A percentile compares a stretch with the other conserved stretches of the same genome.
phyloP scores from a whole-genome alignment of 2,113 vertebrate genomes.

The Paramormyrops kingsleyae region DNA sequence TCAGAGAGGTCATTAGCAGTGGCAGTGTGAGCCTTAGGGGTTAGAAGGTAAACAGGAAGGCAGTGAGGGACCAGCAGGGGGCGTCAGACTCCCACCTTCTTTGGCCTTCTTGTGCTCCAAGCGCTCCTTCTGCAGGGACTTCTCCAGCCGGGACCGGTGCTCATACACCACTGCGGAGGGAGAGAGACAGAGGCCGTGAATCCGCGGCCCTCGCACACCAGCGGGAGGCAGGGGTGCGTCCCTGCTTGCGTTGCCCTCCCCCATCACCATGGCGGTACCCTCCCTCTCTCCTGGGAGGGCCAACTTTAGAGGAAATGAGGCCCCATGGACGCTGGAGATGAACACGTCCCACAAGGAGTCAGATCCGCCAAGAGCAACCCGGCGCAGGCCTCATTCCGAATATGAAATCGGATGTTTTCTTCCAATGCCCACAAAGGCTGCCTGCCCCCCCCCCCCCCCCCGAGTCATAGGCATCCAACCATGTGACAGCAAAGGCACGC shows the following conservation, averaged over 20 bases:
- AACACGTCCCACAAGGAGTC: not conserved
- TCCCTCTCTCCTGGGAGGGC: not conserved
- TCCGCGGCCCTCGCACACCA: not conserved
- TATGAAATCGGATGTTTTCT: not conserved
- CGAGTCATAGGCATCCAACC: not conserved
- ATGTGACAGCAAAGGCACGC: not conserved
- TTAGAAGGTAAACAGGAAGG: not conserved
- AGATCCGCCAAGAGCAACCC: not conserved
- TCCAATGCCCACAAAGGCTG: not conserved
- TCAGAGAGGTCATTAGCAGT: not conserved
- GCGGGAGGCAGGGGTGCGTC: not conserved
- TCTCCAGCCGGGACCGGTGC: constrained; percentile 93
- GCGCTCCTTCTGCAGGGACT: constrained; percentile 94
- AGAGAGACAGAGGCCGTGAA: constrained; percentile 1
- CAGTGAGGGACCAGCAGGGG: not conserved
- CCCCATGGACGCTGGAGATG: not conserved
- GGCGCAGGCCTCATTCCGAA: not conserved
- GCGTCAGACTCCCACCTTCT: constrained; percentile 71
- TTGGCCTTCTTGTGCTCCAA: constrained; percentile 95
- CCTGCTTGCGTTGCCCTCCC: not conserved
- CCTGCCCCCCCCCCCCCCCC: no score
- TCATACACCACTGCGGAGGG: constrained; percentile 87
- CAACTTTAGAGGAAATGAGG: not conserved
- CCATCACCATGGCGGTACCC: not conserved
- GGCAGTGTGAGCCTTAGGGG: not conserved